Evolutionary conservation across 2,113 vertebrate species (phyloP), one percentile per base, ranked within the genome.

Genomic region (Peromyscus polionotus): DNA sequence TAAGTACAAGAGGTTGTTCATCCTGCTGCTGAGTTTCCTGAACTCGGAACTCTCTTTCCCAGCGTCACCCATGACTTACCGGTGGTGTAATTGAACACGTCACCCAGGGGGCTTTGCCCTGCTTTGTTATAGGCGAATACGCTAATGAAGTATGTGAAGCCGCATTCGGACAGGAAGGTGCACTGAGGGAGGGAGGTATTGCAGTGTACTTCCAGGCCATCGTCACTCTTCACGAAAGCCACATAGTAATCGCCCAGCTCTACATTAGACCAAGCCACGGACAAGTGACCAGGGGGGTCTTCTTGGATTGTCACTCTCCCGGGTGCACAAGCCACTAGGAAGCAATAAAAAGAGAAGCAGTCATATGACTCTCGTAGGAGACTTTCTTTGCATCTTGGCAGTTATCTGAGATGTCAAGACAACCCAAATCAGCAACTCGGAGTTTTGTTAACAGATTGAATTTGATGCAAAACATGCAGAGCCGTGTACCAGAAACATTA

Each of bases 91-190:
- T 99, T 99, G 96, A 99, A 98, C 89, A 99, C 95, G 0, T 99
- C 97, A 6, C 99, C 98, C 75, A 97, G 94, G 81, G 98, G 99
- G 96, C 99, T 99, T 97, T 99, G 98, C 24, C 99, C 99, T 0
- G 99, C 99, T 73, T 96, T 96, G 98, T 99, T 99, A 97, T 99
- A 99, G 87, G 99, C 99, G 91, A 99, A 99, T 93, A 99, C 99
- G 42, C 98, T 99, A 48, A 99, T 99, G 73, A 99, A 99, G 91
- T 99, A 99, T 19, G 99, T 99, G 98, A 99, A 99, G 93, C 99
- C 99, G 63, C 99, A 99, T 89, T 98, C 97, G 1, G 99, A 99
- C 86, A 97, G 98, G 97, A 99, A 99, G 36, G 91, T 91, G 98
- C 99, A 99, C 12, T 72, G 98, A 54, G 98, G 99, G 73, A 87